Evolutionary conservation across 1,140 invertebrate genomes (phyloP), one percentile per base, ranked within the genome.

Genomic region (Hylyphantes graminicola): DNA sequence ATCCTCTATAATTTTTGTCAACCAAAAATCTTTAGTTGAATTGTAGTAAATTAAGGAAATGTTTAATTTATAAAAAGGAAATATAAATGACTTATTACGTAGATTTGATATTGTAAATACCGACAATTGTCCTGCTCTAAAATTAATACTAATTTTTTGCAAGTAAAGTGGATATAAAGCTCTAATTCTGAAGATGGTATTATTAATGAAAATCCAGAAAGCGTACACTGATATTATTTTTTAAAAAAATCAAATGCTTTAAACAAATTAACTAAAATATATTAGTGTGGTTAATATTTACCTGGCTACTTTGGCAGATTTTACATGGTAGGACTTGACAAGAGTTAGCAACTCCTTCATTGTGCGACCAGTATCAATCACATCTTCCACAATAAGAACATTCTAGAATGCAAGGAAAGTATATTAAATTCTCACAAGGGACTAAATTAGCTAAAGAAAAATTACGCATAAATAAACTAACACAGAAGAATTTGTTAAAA

Each of bases 331-430:
- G 17, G 89, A 85, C 64, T 90, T 84, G 0, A 93, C 86, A 8
- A 91, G 86, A n/a, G 89, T 83, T 12, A 93, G 85, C 13, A 93
- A 87, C 73, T 91, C 91, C 13, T 87, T 85, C 90, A 93, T 92
- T 8, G 93, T 93, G 53, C 89, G 88, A 7, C 93, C 93, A 21
- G 92, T 93, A 87, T 93, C 93, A 35, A 93, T 91, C 57, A 93
- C 93, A 86, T 93, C 93, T 87, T 93, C 93, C 11, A 93, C 92
- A 61, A 93, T 90, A 55, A 93, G 88, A 0, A 93, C 92, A 90
- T 92, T 92, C 89, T 92, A 88, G 7, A 89, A 87, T 53, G n/a
- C 54, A 81, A n/a, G 63, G 50, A n/a, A 50, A 19, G 35, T 21
- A 51, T 51, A n/a, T 13, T 57, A 11, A 21, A 57, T 13, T 35